Percentiles rank a stretch among this genome's conserved stretches.
Evolutionary conservation across 2,113 vertebrate genomes (phyloP).

Genomic region (Cinclus mexicanus): DNA sequence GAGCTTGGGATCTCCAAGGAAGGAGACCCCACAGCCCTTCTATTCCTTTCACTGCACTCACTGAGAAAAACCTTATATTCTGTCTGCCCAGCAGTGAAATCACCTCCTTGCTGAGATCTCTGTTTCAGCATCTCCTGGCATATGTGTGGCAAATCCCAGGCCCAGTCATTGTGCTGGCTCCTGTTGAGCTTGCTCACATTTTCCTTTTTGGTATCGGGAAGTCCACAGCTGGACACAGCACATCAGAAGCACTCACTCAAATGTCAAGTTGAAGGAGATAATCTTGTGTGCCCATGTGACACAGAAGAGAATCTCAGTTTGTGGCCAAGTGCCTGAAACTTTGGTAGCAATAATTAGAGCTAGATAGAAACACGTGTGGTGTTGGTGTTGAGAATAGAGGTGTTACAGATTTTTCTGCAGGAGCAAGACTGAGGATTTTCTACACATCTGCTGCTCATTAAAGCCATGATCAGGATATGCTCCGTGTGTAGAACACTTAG

Average conservation of each 20-base stretch:
- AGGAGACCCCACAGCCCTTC: not conserved
- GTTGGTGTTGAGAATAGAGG: not conserved
- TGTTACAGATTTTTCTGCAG: not conserved
- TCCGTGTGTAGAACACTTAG: not conserved
- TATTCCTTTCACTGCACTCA: rapidly evolving
- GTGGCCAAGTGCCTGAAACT: not conserved
- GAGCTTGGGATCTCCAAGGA: not conserved
- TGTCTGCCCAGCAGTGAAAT: not conserved
- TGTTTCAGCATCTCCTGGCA: not conserved
- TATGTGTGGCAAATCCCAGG: not conserved
- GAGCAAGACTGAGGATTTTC: not conserved
- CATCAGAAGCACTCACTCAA: not conserved
- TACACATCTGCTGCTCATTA: not conserved
- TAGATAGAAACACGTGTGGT: not conserved
- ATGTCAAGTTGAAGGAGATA: not conserved
- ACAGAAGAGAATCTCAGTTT: not conserved
- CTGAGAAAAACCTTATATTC: not conserved
- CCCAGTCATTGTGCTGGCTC: rapidly evolving
- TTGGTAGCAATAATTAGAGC: not conserved
- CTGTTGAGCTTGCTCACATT: not conserved
- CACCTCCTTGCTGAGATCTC: rapidly evolving
- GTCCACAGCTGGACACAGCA: not conserved
- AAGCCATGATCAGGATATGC: not conserved
- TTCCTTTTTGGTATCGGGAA: not conserved
- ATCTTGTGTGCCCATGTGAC: not conserved